Base-by-base conservation (phyloP, 2,797 vertebrate species). In the Chromis chromis region DNA sequence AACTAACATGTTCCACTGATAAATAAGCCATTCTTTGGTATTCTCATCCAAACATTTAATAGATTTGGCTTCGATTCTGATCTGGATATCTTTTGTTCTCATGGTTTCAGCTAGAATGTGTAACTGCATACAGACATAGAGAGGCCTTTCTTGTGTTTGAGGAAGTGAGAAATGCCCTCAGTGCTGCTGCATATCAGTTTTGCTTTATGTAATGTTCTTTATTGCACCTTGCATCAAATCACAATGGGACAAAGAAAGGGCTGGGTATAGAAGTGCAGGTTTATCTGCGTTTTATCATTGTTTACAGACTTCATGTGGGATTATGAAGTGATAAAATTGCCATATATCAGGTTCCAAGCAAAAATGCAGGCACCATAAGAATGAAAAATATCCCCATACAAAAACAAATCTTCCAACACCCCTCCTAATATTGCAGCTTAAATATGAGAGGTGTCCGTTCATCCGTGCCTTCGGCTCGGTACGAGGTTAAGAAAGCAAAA, bases 111-210 rank as follows among this genome's bases (percentile, higher is more conserved):
- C 40, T 42, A 17, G 4, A 42, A 1, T 14, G 6, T 56, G 9
- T 55, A 21, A 16, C 9, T n/a, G 28, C 12, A 13, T 13, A 44
- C 24, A 44, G 17, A 58, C 52, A 17, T 52, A 55, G 24, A 48
- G 22, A 16, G 0, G 2, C 13, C 1, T 53, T 44, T 33, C 17
- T 1, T 17, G 1, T 17, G 48, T 19, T 44, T 22, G 31, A 70
- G 64, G 57, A 78, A 70, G 24, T 67, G 14, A 62, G n/a, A 50
- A 21, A 46, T 53, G n/a, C 16, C 11, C 10, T 28, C 8, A 8
- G 0, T 36, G 19, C 7, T 39, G n/a, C 3, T 17, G 0, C 6
- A 3, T 25, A 24, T 39, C 52, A 39, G 27, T 27, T 54, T 56
- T 48, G n/a, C n/a, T 11, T 48, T 21, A 19, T 46, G 4, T n/a